Conservation (phyloP, 2,113 vertebrate genomes). For the Hirundichthys speculiger region DNA sequence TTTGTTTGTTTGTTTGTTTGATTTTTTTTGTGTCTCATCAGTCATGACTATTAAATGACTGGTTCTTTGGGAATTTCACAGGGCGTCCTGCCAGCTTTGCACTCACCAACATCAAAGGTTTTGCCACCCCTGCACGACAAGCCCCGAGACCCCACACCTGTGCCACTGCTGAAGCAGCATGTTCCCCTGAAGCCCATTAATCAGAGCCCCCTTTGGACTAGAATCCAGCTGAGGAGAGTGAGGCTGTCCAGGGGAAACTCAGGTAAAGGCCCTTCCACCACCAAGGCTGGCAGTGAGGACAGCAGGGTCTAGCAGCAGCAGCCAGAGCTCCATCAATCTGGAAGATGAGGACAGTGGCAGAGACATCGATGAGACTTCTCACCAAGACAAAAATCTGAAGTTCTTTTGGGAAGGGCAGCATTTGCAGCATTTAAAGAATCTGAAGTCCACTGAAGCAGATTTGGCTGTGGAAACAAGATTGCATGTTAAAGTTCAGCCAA, state of each 20-base stretch:
- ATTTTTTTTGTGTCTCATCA: not conserved
- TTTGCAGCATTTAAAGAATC: conserved; percentile 4
- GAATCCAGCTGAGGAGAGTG: conserved; percentile 38
- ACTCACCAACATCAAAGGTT: conserved; percentile 61
- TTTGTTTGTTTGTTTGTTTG: too few species aligned
- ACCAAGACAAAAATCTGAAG: conserved; percentile 1
- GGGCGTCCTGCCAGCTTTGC: conserved; percentile 30
- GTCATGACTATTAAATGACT: not conserved
- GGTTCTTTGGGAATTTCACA: conserved; percentile 20
- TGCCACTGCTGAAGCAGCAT: conserved; percentile 38
- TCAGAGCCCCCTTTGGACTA: conserved; percentile 46
- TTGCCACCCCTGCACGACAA: conserved; percentile 67
- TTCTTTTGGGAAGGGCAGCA: not conserved
- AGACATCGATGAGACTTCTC: not conserved
- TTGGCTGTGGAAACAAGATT: not conserved
- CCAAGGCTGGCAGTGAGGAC: conserved; percentile 66
- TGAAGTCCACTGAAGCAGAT: conserved; percentile 7
- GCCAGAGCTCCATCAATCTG: conserved; percentile 64
- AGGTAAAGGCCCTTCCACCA: conserved; percentile 5
- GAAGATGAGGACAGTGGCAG: conserved; percentile 54
- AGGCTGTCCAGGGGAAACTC: conserved; percentile 33
- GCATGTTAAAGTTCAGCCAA: conserved; percentile 32
- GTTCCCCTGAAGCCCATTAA: conserved; percentile 66
- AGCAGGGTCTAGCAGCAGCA: conserved; percentile 67
- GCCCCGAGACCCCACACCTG: conserved; percentile 11